Percentiles rank a stretch among this genome's conserved stretches.
Evolutionary conservation across 1,140 invertebrate genomes (phyloP).

Genomic region (Teleogryllus occipitalis): DNA sequence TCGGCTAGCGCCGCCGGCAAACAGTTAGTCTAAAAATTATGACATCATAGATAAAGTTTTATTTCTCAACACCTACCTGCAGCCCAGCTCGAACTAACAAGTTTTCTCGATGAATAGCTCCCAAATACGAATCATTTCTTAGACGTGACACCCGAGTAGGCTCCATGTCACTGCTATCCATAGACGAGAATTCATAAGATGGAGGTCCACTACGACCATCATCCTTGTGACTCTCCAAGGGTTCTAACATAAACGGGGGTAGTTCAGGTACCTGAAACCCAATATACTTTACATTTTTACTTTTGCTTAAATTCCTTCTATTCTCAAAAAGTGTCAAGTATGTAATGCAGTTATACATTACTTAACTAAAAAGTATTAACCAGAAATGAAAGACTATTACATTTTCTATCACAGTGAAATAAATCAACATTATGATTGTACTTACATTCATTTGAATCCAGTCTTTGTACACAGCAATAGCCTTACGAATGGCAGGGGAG

Average conservation of each 20-base stretch:
- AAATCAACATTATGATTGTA: background rate
- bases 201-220: slow-evolving; percentile 28
- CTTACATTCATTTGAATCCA: slow-evolving; percentile 86
- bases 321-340: too few species aligned
- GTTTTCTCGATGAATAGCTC: slow-evolving; percentile 69
- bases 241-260: slow-evolving; percentile 81
- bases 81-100: slow-evolving; percentile 67
- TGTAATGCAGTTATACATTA: background rate
- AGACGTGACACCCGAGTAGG: slow-evolving; percentile 48
- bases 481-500: slow-evolving; percentile 75
- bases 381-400: too few species aligned
- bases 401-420: too few species aligned
- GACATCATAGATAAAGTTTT: background rate
- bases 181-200: slow-evolving; percentile 26
- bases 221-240: slow-evolving; percentile 45
- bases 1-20: too few species aligned
- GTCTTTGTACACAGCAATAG: slow-evolving; percentile 91
- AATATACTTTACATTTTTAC: background rate
- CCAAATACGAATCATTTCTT: slow-evolving; percentile 73
- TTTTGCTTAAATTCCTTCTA: too few species aligned
- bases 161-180: slow-evolving; percentile 29
- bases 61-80: slow-evolving; percentile 39
- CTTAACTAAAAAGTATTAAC: background rate
- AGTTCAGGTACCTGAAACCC: slow-evolving; percentile 49
- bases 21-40: too few species aligned